Conservation (phyloP, 2,888 invertebrate genomes). For the Lycaena phlaeas region DNA sequence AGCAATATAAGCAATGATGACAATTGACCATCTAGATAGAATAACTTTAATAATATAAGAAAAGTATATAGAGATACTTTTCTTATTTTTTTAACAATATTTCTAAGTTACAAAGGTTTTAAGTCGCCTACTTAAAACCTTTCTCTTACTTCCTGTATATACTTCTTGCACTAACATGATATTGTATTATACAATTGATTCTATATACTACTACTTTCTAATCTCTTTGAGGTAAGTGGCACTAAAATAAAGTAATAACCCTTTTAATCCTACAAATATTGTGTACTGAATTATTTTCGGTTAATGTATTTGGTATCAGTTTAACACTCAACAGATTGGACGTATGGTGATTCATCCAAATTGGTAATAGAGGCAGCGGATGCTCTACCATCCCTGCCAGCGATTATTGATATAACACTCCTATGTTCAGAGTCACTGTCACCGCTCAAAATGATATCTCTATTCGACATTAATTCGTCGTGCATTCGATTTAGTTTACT, state of each 20-base stretch:
- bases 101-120: too few species aligned
- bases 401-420: slow-evolving; percentile 62
- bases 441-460: slow-evolving; percentile 58
- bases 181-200: too few species aligned
- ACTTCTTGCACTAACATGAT: too few species aligned
- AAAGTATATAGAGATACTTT: too few species aligned
- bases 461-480: slow-evolving; percentile 48
- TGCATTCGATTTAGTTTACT: slow-evolving; percentile 33
- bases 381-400: slow-evolving; percentile 47
- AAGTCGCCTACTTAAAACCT: too few species aligned
- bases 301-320: slow-evolving; percentile 21
- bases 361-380: slow-evolving; percentile 47
- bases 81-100: too few species aligned
- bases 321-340: slow-evolving; percentile 54
- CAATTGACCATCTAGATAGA: too few species aligned
- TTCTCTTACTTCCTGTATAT: too few species aligned
- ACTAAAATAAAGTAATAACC: too few species aligned
- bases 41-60: too few species aligned
- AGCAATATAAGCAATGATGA: too few species aligned
- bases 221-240: slow-evolving; percentile 7
- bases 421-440: slow-evolving; percentile 65
- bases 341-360: slow-evolving; percentile 47
- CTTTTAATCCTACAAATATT: too few species aligned
- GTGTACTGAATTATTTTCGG: slow-evolving; percentile 13
- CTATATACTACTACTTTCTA: background rate